A percentile compares a stretch with the other conserved stretches of the same genome.
Conservation (phyloP, 2,113 vertebrate genomes). For the Grammatotria lemairii region DNA sequence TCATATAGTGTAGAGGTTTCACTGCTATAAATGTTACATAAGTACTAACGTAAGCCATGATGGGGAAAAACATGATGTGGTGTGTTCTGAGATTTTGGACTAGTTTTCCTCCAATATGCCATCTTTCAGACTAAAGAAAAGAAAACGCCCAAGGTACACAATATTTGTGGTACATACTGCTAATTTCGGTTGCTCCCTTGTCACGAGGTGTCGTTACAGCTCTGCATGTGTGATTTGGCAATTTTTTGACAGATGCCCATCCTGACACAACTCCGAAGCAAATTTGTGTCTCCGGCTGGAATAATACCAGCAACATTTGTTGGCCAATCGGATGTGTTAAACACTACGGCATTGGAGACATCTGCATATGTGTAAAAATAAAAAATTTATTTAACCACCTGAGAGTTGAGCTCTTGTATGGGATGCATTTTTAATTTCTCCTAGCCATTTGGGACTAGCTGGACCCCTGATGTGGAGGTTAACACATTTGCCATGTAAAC, state of each 20-base stretch:
- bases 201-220: background rate
- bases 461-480: background rate
- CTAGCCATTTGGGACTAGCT: background rate
- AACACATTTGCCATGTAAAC: background rate
- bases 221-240: background rate
- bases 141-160: background rate
- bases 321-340: background rate
- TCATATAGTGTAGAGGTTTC: background rate
- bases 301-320: too few species aligned
- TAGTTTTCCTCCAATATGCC: background rate
- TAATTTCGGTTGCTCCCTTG: background rate
- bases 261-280: too few species aligned
- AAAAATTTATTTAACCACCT: background rate
- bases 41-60: fast-evolving
- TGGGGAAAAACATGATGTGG: background rate
- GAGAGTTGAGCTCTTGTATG: background rate
- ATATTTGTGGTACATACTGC: background rate
- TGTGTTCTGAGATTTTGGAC: background rate
- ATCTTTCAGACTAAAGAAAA: background rate
- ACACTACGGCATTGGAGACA: background rate
- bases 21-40: background rate
- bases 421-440: background rate
- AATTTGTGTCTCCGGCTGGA: too few species aligned
- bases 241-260: too few species aligned
- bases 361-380: background rate